These are phyloP conservation scores for Leptodirus hochenwartii DNA, from an alignment of 2,888 invertebrate species.

Conservation along the genomic window DNA sequence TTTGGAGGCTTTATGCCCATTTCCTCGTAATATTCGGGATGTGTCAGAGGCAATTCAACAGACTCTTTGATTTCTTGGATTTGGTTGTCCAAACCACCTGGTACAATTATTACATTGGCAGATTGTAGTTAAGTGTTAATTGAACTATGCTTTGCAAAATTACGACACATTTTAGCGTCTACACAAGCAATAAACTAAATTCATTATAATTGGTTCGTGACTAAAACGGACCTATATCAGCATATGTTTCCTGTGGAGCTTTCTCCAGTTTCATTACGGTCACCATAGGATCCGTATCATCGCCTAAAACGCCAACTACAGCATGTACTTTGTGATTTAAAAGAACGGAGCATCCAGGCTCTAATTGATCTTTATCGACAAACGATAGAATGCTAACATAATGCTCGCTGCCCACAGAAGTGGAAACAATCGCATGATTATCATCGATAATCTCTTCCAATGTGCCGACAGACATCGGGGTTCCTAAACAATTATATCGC, in stretches of 20 bases:
- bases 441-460: constrained; percentile 99
- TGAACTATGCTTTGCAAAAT: too few relatives aligned
- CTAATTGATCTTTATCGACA: constrained; percentile 97
- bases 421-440: constrained; percentile 98
- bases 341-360: constrained; percentile 96
- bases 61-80: constrained; percentile 98
- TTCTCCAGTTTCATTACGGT: constrained; percentile 99
- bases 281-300: constrained; percentile 99
- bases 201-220: too few relatives aligned
- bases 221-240: too few relatives aligned
- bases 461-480: constrained; percentile 99
- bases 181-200: too few relatives aligned
- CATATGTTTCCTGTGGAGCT: constrained; percentile 98
- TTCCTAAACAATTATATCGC: constrained; percentile 35
- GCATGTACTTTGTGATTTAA: constrained; percentile 99
- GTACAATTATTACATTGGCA: too few relatives aligned
- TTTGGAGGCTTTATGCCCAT: constrained; percentile 99
- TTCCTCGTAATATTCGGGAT: constrained; percentile 99
- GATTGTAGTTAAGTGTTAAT: too few relatives aligned
- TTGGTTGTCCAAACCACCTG: constrained; percentile 90
- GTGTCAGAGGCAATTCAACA: constrained; percentile 93
- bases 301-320: constrained; percentile 88
- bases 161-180: too few relatives aligned
- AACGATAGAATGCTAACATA: constrained; percentile 98
- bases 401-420: constrained; percentile 97